phyloP scores from a whole-genome alignment of 2,888 invertebrate species.

The Hesperia comma region DNA sequence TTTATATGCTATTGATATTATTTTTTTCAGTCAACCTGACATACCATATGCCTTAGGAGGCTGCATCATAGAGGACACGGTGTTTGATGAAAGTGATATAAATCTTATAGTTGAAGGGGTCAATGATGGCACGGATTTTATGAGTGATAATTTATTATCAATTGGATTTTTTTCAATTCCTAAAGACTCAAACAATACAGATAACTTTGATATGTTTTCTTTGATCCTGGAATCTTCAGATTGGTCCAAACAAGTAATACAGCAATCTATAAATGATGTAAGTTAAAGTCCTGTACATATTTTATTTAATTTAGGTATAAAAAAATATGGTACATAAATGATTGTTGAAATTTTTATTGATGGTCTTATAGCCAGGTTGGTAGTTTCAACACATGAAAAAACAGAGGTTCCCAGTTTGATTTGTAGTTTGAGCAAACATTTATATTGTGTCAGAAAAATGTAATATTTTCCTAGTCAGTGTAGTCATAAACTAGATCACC shows the following conservation, averaged over 20 bases:
- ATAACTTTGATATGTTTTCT: constrained; percentile 72
- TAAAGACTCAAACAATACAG: constrained; percentile 49
- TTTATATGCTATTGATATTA: constrained; percentile 2
- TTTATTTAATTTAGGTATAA: background rate
- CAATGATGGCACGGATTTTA: constrained; percentile 56
- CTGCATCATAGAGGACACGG: constrained; percentile 72
- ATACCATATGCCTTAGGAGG: constrained; percentile 76
- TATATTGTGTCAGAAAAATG: too few species aligned
- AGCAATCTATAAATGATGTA: constrained; percentile 68
- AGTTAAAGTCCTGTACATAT: background rate
- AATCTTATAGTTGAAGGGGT: constrained; percentile 56
- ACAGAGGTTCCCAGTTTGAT: too few species aligned
- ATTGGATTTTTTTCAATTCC: constrained; percentile 70
- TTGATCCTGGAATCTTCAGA: constrained; percentile 65
- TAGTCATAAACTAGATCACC: too few species aligned
- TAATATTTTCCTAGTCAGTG: too few species aligned
- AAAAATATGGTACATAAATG: too few species aligned
- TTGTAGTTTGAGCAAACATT: too few species aligned
- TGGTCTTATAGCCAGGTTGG: too few species aligned
- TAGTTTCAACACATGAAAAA: too few species aligned
- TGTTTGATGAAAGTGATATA: constrained; percentile 57
- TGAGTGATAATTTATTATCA: constrained; percentile 68
- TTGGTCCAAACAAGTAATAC: constrained; percentile 67
- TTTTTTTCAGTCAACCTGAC: constrained; percentile 69
- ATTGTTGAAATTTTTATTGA: too few species aligned